These are phyloP conservation scores for Tupaia tana DNA, from an alignment of 2,113 vertebrate genomes.

Conservation along the genomic window DNA sequence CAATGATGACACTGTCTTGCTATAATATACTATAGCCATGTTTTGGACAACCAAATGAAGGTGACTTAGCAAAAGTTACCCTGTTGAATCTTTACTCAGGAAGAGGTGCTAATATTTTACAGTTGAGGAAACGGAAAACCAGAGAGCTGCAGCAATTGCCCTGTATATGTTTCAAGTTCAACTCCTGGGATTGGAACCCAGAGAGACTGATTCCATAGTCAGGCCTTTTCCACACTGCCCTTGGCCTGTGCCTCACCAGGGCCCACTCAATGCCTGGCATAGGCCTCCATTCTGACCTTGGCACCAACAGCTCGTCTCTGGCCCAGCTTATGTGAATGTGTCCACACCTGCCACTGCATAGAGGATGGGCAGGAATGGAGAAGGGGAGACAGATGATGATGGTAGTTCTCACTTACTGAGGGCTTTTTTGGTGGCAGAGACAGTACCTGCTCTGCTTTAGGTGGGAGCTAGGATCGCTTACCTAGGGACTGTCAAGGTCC, in stretches of 20 bases:
- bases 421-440: too few species aligned
- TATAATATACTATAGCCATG: too few species aligned
- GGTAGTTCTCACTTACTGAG: too few species aligned
- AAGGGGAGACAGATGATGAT: too few species aligned
- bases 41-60: neutral
- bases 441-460: too few species aligned
- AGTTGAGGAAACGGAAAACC: neutral
- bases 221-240: neutral
- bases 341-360: neutral
- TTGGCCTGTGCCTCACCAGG: neutral
- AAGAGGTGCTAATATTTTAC: neutral
- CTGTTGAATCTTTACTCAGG: neutral
- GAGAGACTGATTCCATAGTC: neutral
- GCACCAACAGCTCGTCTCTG: neutral
- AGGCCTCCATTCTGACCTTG: neutral
- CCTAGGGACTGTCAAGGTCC: neutral
- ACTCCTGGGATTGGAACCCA: neutral
- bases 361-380: neutral
- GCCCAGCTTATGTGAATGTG: neutral
- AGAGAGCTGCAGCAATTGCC: neutral
- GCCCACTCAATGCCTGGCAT: neutral
- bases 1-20: too few species aligned
- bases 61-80: neutral
- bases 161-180: accelerated
- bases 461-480: neutral